A percentile compares a stretch with the other conserved stretches of the same genome.
Evolutionary conservation across 2,113 vertebrate genomes (phyloP).

Genomic region (Mormyrus lacerda): DNA sequence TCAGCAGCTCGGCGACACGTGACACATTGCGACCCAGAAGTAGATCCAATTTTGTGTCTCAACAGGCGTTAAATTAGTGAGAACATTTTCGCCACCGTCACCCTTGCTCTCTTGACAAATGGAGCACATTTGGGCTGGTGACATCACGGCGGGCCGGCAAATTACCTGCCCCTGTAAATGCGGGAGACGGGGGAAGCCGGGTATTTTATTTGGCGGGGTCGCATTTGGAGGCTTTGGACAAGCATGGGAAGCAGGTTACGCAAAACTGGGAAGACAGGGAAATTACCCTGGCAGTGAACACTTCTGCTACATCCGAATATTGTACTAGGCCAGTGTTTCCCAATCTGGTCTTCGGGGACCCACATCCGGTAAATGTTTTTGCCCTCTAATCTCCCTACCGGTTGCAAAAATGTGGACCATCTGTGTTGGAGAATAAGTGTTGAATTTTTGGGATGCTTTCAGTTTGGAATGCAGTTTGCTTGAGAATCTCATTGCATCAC

Average conservation of each 20-base stretch:
- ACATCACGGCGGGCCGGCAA: conserved; percentile 51
- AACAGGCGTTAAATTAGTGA: conserved; percentile 66
- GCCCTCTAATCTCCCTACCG: neutral
- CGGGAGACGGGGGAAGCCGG: neutral
- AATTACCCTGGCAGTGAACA: neutral
- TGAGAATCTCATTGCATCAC: neutral
- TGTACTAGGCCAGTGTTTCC: neutral
- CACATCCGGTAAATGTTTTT: neutral
- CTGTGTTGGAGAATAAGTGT: neutral
- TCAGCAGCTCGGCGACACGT: conserved; percentile 43
- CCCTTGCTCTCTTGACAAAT: conserved; percentile 52
- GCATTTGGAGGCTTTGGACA: neutral
- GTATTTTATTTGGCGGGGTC: neutral
- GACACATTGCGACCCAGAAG: conserved; percentile 49
- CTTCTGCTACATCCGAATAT: neutral
- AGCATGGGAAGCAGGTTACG: neutral
- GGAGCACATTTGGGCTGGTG: conserved; percentile 50
- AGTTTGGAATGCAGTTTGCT: neutral
- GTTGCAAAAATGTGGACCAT: neutral
- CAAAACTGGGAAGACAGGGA: neutral
- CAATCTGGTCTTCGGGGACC: neutral
- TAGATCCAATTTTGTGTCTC: conserved; percentile 65
- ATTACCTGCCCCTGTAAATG: conserved; percentile 33
- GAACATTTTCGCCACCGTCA: conserved; percentile 53
- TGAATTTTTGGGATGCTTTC: neutral